Conservation (phyloP, 2,797 vertebrate species). For the Champsocephalus gunnari region DNA sequence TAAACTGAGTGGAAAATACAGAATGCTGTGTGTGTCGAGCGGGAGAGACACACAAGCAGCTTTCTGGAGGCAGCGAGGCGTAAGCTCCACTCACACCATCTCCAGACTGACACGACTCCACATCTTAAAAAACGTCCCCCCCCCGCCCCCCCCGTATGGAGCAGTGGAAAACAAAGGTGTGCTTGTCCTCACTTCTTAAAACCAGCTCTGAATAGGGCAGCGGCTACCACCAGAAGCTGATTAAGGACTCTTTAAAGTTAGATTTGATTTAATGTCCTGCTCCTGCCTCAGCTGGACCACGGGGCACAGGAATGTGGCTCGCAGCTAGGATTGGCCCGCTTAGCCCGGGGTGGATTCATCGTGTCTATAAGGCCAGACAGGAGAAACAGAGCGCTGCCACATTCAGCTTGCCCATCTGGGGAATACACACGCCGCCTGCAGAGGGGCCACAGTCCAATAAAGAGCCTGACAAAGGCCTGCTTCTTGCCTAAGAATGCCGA, state of each 20-base stretch:
- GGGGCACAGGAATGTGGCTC: slow-evolving; percentile 77
- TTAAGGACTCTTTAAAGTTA: slow-evolving; percentile 83
- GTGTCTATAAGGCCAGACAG: slow-evolving; percentile 50
- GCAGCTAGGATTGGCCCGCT: slow-evolving; percentile 65
- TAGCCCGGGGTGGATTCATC: slow-evolving; percentile 68
- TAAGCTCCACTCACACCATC: slow-evolving; percentile 71
- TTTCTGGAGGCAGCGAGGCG: slow-evolving; percentile 39
- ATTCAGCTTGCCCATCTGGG: slow-evolving; percentile 58
- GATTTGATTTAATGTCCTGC: slow-evolving; percentile 83
- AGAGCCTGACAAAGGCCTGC: slow-evolving; percentile 79
- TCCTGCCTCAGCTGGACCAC: slow-evolving; percentile 75
- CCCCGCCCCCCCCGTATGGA: slow-evolving; percentile 14
- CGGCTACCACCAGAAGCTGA: slow-evolving; percentile 78
- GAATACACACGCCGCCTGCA: slow-evolving; percentile 62
- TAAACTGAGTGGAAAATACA: slow-evolving; percentile 68
- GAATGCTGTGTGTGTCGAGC: slow-evolving; percentile 48
- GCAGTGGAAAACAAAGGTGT: slow-evolving; percentile 78
- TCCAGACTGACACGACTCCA: slow-evolving; percentile 60
- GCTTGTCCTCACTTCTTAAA: slow-evolving; percentile 74
- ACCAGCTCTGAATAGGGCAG: slow-evolving; percentile 69
- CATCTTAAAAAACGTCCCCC: slow-evolving; percentile 43
- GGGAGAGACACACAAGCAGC: slow-evolving; percentile 65
- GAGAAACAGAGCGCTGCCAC: slow-evolving; percentile 59
- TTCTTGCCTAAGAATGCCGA: slow-evolving; percentile 80
- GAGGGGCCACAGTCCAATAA: slow-evolving; percentile 83